phyloP scores from a whole-genome alignment of 2,797 vertebrate species.

The Sebastiscus albofasciatus region DNA sequence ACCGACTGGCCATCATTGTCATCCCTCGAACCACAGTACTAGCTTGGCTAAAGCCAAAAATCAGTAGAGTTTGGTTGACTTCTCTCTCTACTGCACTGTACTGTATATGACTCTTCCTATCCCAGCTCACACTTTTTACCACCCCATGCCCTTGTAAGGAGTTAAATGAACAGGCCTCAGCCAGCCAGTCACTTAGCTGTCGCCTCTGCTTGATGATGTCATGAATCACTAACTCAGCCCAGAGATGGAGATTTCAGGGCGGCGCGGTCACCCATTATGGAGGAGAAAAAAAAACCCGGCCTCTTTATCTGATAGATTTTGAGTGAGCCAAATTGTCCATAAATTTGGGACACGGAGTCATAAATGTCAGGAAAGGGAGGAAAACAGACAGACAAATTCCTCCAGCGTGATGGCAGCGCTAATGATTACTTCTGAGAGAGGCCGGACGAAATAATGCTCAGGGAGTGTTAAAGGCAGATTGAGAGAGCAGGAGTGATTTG shows the following conservation, averaged over 20 bases:
- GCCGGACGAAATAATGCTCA: conserved; percentile 14
- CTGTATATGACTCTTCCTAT: conserved; percentile 7
- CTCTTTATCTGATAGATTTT: conserved; percentile 76
- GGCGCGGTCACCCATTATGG: conserved; percentile 59
- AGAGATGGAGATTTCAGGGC: conserved; percentile 61
- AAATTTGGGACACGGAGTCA: conserved; percentile 76
- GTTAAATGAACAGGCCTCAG: conserved; percentile 57
- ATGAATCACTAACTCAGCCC: conserved; percentile 68
- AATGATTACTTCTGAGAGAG: conserved; percentile 62
- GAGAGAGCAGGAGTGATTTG: conserved; percentile 21
- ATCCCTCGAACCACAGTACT: neutral
- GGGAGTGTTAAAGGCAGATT: conserved; percentile 10
- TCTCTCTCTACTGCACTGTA: neutral
- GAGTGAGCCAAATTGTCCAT: conserved; percentile 79
- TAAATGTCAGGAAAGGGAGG: conserved; percentile 75
- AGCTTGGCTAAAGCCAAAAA: neutral
- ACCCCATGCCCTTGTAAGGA: conserved; percentile 34
- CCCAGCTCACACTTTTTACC: conserved; percentile 24
- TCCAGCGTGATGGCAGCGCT: conserved; percentile 60
- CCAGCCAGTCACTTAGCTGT: conserved; percentile 66
- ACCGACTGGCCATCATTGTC: neutral
- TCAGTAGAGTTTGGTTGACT: conserved; percentile 1
- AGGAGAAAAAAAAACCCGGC: conserved; percentile 53
- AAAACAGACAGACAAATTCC: conserved; percentile 72
- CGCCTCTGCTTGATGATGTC: conserved; percentile 59